A percentile compares a stretch with the other conserved stretches of the same genome.
Evolutionary conservation across 2,113 vertebrate genomes (phyloP).

Genomic region (Takifugu flavidus): DNA sequence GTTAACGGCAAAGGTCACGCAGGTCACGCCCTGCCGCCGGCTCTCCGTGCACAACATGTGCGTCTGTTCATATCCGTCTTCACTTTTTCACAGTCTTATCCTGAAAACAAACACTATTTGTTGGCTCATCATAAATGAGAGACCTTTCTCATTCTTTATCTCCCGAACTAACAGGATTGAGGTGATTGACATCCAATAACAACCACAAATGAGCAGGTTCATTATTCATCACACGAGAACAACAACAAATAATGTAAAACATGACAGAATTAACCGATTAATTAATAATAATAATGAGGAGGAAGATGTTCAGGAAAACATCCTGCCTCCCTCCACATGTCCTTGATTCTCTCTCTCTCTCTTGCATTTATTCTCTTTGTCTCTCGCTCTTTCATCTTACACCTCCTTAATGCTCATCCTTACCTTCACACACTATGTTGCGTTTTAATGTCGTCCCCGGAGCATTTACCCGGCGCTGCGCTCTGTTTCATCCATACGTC

Average conservation of each 20-base stretch:
- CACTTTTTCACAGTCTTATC: not conserved
- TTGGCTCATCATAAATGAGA: not conserved
- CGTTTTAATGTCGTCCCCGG: constrained; percentile 41
- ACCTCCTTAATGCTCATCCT: constrained; percentile 14
- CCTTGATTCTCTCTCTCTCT: constrained; percentile 5
- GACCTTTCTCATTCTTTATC: not conserved
- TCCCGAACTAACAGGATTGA: too few relatives aligned
- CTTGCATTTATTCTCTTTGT: constrained; percentile 32
- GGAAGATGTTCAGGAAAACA: not conserved
- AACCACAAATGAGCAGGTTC: constrained; percentile 9
- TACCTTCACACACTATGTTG: constrained; percentile 25
- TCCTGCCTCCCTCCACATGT: not conserved
- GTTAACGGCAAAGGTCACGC: too few relatives aligned
- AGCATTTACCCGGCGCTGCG: constrained; percentile 26
- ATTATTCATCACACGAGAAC: constrained; percentile 30
- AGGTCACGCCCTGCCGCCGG: too few relatives aligned
- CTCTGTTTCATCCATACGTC: constrained; percentile 45
- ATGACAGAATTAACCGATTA: not conserved
- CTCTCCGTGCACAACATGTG: not conserved
- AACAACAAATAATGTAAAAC: constrained; percentile 16
- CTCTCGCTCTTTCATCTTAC: constrained; percentile 16
- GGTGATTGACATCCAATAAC: not conserved
- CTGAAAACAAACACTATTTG: not conserved
- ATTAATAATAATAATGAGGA: constrained; percentile 12
- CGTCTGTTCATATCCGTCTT: not conserved